phyloP scores from a whole-genome alignment of 2,797 vertebrate genomes.

The Avahi laniger region DNA sequence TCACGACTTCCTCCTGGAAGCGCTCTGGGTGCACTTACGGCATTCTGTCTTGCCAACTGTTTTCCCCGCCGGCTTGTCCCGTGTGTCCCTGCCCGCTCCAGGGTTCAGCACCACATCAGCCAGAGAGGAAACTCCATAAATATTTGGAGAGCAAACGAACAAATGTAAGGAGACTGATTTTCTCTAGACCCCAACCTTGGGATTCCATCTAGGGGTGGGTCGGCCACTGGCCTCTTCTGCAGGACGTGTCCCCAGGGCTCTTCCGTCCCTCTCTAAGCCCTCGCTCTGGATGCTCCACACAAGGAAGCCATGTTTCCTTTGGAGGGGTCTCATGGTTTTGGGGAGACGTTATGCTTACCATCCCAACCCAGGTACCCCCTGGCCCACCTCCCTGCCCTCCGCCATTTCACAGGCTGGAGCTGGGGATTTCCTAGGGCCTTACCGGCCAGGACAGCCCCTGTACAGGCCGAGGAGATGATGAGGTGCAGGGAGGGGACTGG shows the following conservation, averaged over 20 bases:
- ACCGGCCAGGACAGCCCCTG: neutral
- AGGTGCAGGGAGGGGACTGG: fast-evolving
- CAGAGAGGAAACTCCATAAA: conserved; percentile 35
- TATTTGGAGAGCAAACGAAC: conserved; percentile 41
- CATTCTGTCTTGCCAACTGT: neutral
- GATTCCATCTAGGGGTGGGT: conserved; percentile 58
- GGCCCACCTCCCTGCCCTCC: neutral
- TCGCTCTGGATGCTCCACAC: neutral
- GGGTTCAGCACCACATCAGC: neutral
- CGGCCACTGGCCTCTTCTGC: neutral
- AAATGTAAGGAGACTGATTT: neutral
- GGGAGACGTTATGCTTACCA: neutral
- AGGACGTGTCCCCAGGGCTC: neutral
- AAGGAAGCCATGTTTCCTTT: neutral
- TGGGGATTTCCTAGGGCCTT: conserved; percentile 1
- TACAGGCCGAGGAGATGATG: neutral
- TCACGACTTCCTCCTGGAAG: conserved; percentile 32
- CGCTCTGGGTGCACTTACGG: neutral
- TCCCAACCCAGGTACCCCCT: neutral
- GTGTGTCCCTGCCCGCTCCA: neutral
- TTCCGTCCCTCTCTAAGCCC: neutral
- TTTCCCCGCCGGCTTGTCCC: neutral
- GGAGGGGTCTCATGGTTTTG: neutral
- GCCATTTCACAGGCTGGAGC: neutral
- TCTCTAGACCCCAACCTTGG: conserved; percentile 42